phyloP scores from a whole-genome alignment of 2,888 invertebrate species.

The Onchidella celtica region DNA sequence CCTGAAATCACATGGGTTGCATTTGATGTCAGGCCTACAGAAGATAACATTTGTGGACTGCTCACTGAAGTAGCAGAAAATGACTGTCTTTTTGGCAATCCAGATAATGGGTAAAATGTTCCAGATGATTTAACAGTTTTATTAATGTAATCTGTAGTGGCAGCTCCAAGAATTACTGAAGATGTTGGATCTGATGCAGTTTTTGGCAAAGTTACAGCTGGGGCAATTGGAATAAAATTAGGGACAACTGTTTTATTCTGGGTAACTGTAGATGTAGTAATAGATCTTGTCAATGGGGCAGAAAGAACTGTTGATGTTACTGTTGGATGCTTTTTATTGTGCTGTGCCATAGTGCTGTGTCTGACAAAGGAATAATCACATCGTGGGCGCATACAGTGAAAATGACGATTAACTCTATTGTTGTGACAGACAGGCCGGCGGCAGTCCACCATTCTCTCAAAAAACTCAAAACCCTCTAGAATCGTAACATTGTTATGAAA shows the following conservation, averaged over 20 bases:
- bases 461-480: slow-evolving; percentile 92
- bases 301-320: slow-evolving; percentile 55
- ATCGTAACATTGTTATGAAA: slow-evolving; percentile 91
- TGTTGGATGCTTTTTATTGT: slow-evolving; percentile 85
- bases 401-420: slow-evolving; percentile 87
- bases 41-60: background rate
- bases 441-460: slow-evolving; percentile 88
- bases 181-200: background rate
- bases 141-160: background rate
- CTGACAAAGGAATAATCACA: slow-evolving; percentile 88
- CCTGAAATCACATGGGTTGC: background rate
- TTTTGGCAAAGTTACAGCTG: slow-evolving; percentile 39
- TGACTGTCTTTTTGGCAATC: slow-evolving; percentile 53
- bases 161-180: background rate
- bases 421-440: slow-evolving; percentile 85
- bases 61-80: slow-evolving; percentile 5
- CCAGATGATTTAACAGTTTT: slow-evolving; percentile 90
- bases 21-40: background rate
- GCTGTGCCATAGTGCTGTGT: slow-evolving; percentile 87
- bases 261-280: slow-evolving; percentile 39
- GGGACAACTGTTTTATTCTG: slow-evolving; percentile 24
- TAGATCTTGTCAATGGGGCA: background rate
- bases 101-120: slow-evolving; percentile 92
- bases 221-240: slow-evolving; percentile 57
- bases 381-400: slow-evolving; percentile 87